These are phyloP conservation scores for Callaeas wilsoni DNA, from an alignment of 2,113 vertebrate species.

Conservation along the genomic window DNA sequence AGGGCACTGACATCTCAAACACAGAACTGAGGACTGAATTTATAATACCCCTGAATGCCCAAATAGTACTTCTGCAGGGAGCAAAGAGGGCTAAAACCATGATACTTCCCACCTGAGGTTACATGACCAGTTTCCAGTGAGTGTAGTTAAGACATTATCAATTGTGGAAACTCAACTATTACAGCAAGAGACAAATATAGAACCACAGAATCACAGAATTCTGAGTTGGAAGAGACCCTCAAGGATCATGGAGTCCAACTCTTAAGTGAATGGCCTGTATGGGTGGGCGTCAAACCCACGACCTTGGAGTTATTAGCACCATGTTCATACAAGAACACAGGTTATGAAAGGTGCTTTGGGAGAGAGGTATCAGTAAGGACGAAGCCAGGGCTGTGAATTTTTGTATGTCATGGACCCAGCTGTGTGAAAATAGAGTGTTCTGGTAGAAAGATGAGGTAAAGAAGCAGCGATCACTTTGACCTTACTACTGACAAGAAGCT, in stretches of 20 bases:
- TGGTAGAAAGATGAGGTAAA: background rate
- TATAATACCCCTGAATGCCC: background rate
- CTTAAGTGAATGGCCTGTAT: background rate
- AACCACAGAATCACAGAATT: background rate
- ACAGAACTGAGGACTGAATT: background rate
- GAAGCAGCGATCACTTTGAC: background rate
- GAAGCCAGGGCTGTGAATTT: background rate
- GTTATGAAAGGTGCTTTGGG: background rate
- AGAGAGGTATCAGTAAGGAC: background rate
- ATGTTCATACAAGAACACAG: background rate
- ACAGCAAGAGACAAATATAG: background rate
- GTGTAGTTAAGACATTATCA: background rate
- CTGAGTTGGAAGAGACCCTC: background rate
- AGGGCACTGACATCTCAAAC: background rate
- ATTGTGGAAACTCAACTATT: background rate
- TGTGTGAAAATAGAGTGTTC: background rate
- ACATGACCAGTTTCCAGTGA: background rate
- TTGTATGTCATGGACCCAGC: no score
- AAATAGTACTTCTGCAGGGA: background rate
- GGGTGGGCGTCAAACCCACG: background rate
- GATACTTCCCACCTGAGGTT: background rate
- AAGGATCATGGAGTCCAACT: rapidly evolving
- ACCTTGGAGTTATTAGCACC: background rate
- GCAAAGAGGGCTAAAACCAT: background rate
- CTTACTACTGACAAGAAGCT: background rate